Conservation (phyloP, 1,140 invertebrate species). For the Drosophila nebulosa region DNA sequence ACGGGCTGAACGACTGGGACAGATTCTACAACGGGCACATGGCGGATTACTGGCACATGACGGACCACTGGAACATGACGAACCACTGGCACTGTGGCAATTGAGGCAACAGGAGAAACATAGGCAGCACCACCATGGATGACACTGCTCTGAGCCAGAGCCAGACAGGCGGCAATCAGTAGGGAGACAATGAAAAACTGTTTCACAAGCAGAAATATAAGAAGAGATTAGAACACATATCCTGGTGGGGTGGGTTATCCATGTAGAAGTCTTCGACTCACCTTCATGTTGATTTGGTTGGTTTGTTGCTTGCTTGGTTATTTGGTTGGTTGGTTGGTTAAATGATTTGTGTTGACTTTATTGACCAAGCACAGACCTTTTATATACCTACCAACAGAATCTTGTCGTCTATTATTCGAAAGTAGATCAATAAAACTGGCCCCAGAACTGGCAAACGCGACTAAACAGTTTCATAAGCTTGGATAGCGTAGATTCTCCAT, state of each 20-base stretch:
- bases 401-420: slow-evolving; percentile 14
- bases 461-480: slow-evolving; percentile 12
- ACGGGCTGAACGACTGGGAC: slow-evolving; percentile 37
- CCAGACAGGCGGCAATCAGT: slow-evolving; percentile 56
- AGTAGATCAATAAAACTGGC: slow-evolving; percentile 60
- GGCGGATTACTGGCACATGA: slow-evolving; percentile 27
- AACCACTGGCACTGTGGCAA: slow-evolving; percentile 25
- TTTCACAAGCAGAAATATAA: background rate
- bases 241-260: background rate
- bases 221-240: background rate
- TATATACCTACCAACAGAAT: slow-evolving; percentile 47
- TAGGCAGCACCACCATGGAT: slow-evolving; percentile 37
- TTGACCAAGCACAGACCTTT: slow-evolving; percentile 20
- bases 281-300: slow-evolving; percentile 58
- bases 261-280: slow-evolving; percentile 20
- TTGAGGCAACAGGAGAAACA: background rate
- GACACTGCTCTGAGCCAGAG: slow-evolving; percentile 52
- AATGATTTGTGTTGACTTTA: slow-evolving; percentile 53
- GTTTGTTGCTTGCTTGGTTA: background rate
- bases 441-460: slow-evolving; percentile 31
- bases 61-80: slow-evolving; percentile 30
- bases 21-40: slow-evolving; percentile 23
- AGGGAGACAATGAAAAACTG: slow-evolving; percentile 59
- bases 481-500: background rate
- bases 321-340: slow-evolving; percentile 23